phyloP scores from a whole-genome alignment of 1,140 invertebrate genomes.

The fruit fly (Drosophila melanogaster) region Release_6_plus_ISO1_MT NT_033777.3:31364001-31364500 shows the following conservation, averaged over 20 bases:
- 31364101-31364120: conserved; percentile 79
- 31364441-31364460: conserved; percentile 12
- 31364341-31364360: conserved; percentile 58
- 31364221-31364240: conserved; percentile 45
- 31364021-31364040: conserved; percentile 21
- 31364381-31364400: not conserved
- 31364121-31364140: conserved; percentile 33
- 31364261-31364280: conserved; percentile 24
- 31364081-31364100: conserved; percentile 82
- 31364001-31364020: conserved; percentile 13
- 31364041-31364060: conserved; percentile 42
- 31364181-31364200: conserved; percentile 32
- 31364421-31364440: not conserved
- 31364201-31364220: conserved; percentile 38
- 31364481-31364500: not conserved
- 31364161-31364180: conserved; percentile 21
- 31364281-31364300: conserved; percentile 61
- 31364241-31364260: conserved; percentile 47
- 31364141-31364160: conserved; percentile 61
- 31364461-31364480: not conserved
- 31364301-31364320: conserved; percentile 83
- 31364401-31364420: conserved; percentile 4
- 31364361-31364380: conserved; percentile 9
- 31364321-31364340: conserved; percentile 77
- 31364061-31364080: conserved; percentile 83